A percentile compares a stretch with the other conserved stretches of the same genome.
Evolutionary conservation across 2,888 invertebrate species (phyloP).

Genomic region (Heliconius sara): DNA sequence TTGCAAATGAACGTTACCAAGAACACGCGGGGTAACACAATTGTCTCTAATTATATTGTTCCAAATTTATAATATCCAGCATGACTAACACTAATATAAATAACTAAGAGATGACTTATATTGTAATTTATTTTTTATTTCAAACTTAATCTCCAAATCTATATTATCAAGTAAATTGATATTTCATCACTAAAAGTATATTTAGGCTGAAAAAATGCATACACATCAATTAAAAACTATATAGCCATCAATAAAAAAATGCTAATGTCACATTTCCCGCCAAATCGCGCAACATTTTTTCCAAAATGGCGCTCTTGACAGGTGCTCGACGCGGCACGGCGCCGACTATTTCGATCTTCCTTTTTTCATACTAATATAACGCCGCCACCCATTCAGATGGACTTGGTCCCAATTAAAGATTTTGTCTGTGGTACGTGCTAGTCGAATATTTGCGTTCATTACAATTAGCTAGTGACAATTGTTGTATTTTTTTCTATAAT

Average conservation of each 20-base stretch:
- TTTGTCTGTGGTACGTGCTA: constrained; percentile 45
- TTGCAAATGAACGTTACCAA: constrained; percentile 17
- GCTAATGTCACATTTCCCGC: constrained; percentile 45
- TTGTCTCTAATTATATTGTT: constrained; percentile 24
- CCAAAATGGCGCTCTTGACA: constrained; percentile 55
- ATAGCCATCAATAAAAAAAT: neutral
- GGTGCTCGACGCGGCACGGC: constrained; percentile 55
- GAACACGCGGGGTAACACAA: constrained; percentile 11
- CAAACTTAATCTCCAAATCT: neutral
- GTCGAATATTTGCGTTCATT: constrained; percentile 42
- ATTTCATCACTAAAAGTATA: neutral
- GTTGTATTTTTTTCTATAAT: neutral
- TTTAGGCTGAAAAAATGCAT: neutral
- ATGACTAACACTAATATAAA: constrained; percentile 5
- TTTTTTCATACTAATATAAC: constrained; percentile 66
- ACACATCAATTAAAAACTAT: neutral
- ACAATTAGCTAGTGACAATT: constrained; percentile 1
- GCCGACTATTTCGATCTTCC: constrained; percentile 57
- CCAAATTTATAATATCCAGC: constrained; percentile 15
- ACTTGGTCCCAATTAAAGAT: constrained; percentile 52
- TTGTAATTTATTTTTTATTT: neutral
- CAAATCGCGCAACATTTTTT: constrained; percentile 44
- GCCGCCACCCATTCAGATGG: constrained; percentile 62
- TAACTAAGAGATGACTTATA: neutral
- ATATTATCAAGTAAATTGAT: neutral